Evolutionary conservation across 2,113 vertebrate genomes (phyloP).

Genomic region (Chaetops frenatus): DNA sequence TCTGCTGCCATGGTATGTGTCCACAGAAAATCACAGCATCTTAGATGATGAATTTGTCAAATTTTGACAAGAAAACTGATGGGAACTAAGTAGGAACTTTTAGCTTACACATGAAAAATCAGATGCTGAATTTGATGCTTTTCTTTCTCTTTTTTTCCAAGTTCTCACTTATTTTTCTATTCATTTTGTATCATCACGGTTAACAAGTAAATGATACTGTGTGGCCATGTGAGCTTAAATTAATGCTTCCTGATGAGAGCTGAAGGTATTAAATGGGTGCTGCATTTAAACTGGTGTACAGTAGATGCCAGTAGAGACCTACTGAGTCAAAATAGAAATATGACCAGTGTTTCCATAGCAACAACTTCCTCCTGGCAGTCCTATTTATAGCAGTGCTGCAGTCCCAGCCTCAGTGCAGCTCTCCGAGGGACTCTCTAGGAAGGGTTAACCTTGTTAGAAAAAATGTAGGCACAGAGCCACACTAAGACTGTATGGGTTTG

Average conservation of each 20-base stretch:
- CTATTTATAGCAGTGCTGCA: constrained; percentile 70
- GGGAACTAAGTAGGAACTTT: neutral
- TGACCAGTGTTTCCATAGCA: constrained; percentile 54
- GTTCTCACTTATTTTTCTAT: neutral
- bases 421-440: constrained; percentile 1
- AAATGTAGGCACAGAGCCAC: neutral
- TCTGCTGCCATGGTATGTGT: neutral
- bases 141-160: accelerated
- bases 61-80: neutral
- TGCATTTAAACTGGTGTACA: constrained; percentile 68
- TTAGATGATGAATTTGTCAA: neutral
- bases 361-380: constrained; percentile 63
- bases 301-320: constrained; percentile 77
- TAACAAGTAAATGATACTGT: neutral
- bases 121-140: neutral
- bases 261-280: neutral
- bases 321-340: constrained; percentile 47
- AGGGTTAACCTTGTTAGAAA: neutral
- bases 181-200: neutral
- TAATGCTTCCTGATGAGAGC: neutral
- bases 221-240: neutral
- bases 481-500: neutral
- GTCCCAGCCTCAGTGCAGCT: constrained; percentile 10
- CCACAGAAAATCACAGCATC: neutral
- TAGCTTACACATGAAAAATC: neutral